Conservation (phyloP, 1,140 invertebrate species). For the Octopus bimaculoides region DNA sequence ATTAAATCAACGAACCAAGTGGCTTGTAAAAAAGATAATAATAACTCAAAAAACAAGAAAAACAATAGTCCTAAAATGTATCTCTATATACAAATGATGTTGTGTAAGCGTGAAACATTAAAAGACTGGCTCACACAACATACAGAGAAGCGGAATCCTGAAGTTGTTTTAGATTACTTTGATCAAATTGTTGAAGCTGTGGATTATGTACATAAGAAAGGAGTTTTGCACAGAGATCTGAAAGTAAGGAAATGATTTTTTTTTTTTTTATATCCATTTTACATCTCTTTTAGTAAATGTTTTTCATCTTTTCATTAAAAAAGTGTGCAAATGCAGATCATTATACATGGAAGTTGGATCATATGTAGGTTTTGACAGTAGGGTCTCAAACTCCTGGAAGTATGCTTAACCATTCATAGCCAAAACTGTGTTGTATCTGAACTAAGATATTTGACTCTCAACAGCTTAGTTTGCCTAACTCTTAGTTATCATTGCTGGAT, state of each 20-base stretch:
- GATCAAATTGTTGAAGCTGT: constrained; percentile 91
- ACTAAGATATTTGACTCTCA: too few species aligned
- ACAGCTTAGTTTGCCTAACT: too few species aligned
- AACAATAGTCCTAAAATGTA: constrained; percentile 61
- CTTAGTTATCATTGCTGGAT: too few species aligned
- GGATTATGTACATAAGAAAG: constrained; percentile 87
- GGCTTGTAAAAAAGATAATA: too few species aligned
- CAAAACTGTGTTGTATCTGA: too few species aligned
- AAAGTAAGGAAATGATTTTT: constrained; percentile 65
- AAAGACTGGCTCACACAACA: constrained; percentile 77
- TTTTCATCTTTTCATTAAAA: too few species aligned
- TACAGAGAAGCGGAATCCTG: constrained; percentile 51
- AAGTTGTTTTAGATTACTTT: constrained; percentile 72
- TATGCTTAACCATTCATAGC: too few species aligned
- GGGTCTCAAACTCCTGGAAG: too few species aligned
- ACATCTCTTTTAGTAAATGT: not conserved
- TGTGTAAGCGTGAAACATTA: constrained; percentile 84
- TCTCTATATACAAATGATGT: constrained; percentile 96
- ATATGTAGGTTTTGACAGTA: too few species aligned
- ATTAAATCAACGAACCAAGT: too few species aligned
- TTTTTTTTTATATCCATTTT: not conserved
- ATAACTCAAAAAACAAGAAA: not conserved
- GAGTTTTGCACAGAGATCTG: constrained; percentile 91
- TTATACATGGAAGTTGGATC: too few species aligned
- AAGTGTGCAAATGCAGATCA: too few species aligned